Percentiles rank a stretch among this genome's conserved stretches.
phyloP scores from a whole-genome alignment of 2,113 vertebrate species.

The Epinephelus fuscoguttatus region DNA sequence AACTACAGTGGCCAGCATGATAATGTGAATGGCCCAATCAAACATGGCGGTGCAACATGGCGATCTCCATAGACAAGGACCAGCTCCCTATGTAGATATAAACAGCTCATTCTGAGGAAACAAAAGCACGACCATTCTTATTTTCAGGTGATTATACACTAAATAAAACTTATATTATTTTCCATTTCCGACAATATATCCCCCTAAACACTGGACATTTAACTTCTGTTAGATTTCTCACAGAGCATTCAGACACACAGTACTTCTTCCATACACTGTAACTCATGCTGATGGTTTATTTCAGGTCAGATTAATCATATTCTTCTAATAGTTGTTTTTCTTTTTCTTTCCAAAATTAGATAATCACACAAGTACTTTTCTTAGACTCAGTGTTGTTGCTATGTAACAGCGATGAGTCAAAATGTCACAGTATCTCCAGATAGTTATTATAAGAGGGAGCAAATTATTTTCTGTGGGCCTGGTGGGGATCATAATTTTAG shows the following conservation, averaged over 20 bases:
- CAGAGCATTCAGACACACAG: background rate
- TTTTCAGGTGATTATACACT: too few relatives aligned
- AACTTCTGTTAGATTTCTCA: background rate
- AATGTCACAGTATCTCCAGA: constrained; percentile 44
- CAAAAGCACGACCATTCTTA: too few relatives aligned
- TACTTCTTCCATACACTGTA: background rate
- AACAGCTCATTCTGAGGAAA: too few relatives aligned
- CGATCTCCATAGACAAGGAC: too few relatives aligned
- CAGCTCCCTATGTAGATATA: too few relatives aligned
- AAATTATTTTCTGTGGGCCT: constrained; percentile 29
- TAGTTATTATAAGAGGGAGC: constrained; percentile 27
- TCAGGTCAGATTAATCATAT: background rate
- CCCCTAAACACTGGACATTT: background rate
- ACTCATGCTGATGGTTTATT: background rate
- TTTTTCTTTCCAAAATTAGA: constrained; percentile 27
- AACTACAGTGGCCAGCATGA: too few relatives aligned
- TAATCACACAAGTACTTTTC: background rate
- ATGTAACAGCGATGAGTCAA: constrained; percentile 57
- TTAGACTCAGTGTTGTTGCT: constrained; percentile 56
- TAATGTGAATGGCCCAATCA: too few relatives aligned
- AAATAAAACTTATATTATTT: too few relatives aligned
- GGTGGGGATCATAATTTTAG: constrained; percentile 42
- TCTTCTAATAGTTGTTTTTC: background rate
- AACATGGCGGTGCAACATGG: too few relatives aligned
- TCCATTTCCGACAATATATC: too few relatives aligned